Conservation (phyloP, 64 coral and sea anemone species). For the Porites australiensis region DNA sequence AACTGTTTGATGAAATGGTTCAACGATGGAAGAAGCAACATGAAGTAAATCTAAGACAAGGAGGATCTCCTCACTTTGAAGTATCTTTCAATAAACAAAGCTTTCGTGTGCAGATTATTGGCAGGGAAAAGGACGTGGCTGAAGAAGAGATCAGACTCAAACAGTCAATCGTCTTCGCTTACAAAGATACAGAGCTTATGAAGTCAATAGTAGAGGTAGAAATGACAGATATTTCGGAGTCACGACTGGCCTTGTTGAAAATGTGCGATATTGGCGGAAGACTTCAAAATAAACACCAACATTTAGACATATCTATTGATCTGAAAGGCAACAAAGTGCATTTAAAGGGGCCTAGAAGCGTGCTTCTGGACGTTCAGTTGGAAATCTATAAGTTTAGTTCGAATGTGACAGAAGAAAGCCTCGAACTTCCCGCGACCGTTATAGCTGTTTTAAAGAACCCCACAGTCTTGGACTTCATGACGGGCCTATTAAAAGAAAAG, state of each 20-base stretch:
- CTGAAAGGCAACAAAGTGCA: not conserved
- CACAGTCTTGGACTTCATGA: not conserved
- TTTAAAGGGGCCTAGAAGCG: slow-evolving; percentile 14
- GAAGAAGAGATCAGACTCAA: not conserved
- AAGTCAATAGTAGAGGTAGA: not conserved
- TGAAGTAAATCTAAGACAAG: no score
- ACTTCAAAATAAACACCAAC: not conserved
- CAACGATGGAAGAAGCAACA: not conserved
- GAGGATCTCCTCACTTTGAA: not conserved
- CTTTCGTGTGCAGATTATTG: not conserved
- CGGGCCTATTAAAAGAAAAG: not conserved
- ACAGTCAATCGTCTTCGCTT: not conserved
- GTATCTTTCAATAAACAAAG: not conserved
- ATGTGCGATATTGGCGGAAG: not conserved
- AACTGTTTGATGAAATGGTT: slow-evolving; percentile 29
- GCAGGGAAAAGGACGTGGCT: not conserved
- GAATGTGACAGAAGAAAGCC: not conserved
- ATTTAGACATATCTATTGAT: not conserved
- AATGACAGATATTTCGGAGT: not conserved
- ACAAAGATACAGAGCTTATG: slow-evolving; percentile 10
- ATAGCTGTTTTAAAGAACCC: not conserved
- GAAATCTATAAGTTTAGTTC: slow-evolving; percentile 19
- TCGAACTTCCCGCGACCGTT: not conserved
- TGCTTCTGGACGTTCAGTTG: not conserved
- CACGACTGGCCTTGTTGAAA: not conserved